Evolutionary conservation across 2,888 invertebrate genomes (phyloP), one percentile per base, ranked within the genome.

Genomic region (Leucozona laternaria): DNA sequence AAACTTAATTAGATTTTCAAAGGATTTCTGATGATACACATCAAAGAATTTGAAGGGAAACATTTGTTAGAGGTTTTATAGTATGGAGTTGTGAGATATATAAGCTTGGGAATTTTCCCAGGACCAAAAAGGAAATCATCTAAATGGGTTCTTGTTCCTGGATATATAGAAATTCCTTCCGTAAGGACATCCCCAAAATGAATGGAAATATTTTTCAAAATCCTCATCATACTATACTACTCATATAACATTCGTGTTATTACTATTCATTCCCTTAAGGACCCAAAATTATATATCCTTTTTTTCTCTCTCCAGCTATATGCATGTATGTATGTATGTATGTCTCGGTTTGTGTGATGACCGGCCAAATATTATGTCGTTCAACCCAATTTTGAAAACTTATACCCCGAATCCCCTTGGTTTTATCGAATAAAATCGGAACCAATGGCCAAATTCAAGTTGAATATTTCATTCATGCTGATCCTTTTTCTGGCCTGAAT

Each of bases 391-490:
- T 60, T 60, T 66, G 60, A 71, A 48, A 53, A 40, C 25, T 25
- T 25, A 22, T n/a, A 8, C 15, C 15, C 31, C 17, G 28, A 40
- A 5, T 28, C 43, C 28, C 25, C 1, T 7, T 11, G 15, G 4
- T 28, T n/a, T 25, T 25, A 40, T 68, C 58, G 50, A 31, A 37
- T 20, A 48, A 78, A 76, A 76, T 64, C 83, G 68, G 25, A 73
- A 75, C 62, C 79, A 82, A 78, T 79, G 82, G 55, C 82, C 82
- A 79, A 68, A 82, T 84, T 71, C 79, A 58, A 40, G 64, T 58
- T 72, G 64, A 84, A 80, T 80, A 84, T 77, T 79, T 80, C 84
- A 80, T 80, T 72, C 76, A 62, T 72, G 37, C 48, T 70, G 66
- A 66, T 80, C 80, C 80, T 75, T 68, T 68, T 68, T 68, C 48